Base-by-base conservation (phyloP, 2,797 vertebrate genomes). In the Ptychadena robeensis region DNA sequence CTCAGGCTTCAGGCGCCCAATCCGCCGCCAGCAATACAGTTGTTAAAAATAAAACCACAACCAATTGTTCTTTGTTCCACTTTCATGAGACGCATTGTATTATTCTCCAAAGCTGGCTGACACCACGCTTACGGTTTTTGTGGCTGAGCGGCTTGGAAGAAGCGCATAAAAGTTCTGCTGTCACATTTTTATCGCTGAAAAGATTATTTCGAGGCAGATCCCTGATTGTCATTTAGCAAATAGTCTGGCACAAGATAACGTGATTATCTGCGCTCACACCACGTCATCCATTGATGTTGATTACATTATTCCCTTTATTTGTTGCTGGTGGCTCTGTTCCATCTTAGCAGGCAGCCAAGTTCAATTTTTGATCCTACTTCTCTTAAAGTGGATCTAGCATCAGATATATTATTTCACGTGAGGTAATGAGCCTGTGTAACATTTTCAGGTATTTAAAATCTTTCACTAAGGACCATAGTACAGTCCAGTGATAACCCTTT, bases 171-270 rank as follows among this genome's bases (percentile, higher is more conserved):
- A n/a, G 5, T 28, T 40, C n/a, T 40, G 40, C 44, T 37, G 76
- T 67, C 76, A 34, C 40, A 59, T 48, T 57, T 79, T 59, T 69
- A 69, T 79, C 76, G 22, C 22, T 22, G 10, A 11, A 27, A 28
- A 28, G 76, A 79, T 79, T 69, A 79, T 79, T 69, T 57, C 10
- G 7, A 69, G 64, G 32, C 30, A 4, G 40, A 53, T 68, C 64
- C 25, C 31, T 61, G 32, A 78, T 78, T 53, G 63, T 67, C 63
- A 44, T 32, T 67, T 76, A 65, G 61, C 37, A 76, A 76, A 67
- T 44, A 77, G 38, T 14, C 40, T 57, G 64, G 25, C 31, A n/a
- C 9, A 1, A 34, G 53, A 14, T 59, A 69, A 35, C 53, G 34
- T 27, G 18, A 78, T 69, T 79, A 68, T 78, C 75, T 40, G 9